Percentiles rank a stretch among this genome's conserved stretches.
Evolutionary conservation across 1,140 invertebrate genomes (phyloP).

Genomic region (Drosophila elegans): DNA sequence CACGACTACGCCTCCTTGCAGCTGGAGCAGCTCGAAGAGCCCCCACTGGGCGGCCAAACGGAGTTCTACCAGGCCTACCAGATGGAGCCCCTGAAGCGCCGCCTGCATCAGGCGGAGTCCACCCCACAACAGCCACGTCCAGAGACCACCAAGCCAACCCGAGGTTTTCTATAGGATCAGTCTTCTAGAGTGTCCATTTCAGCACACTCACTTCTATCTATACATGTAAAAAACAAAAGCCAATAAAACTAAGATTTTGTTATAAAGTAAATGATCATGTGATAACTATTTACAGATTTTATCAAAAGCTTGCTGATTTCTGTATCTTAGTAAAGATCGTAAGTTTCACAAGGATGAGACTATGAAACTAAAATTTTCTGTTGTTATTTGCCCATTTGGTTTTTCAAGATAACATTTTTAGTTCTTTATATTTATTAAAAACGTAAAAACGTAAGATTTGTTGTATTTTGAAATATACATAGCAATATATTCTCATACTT

Average conservation of each 20-base stretch:
- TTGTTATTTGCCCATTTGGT: too few species aligned
- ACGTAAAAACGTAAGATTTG: too few species aligned
- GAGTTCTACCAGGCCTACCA: slow-evolving; percentile 61
- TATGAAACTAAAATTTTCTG: too few species aligned
- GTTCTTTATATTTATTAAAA: too few species aligned
- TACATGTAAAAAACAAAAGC: neutral
- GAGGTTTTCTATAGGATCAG: slow-evolving; percentile 50
- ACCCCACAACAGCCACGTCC: slow-evolving; percentile 3
- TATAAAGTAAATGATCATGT: too few species aligned
- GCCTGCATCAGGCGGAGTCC: slow-evolving; percentile 28
- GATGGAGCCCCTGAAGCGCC: slow-evolving; percentile 41
- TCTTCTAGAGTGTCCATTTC: neutral
- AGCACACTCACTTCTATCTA: neutral
- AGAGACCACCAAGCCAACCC: slow-evolving; percentile 12
- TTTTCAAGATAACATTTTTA: too few species aligned
- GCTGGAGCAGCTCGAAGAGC: slow-evolving; percentile 31
- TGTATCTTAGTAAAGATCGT: too few species aligned
- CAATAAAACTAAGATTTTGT: neutral
- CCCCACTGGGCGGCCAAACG: slow-evolving; percentile 18
- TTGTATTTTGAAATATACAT: too few species aligned
- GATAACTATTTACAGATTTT: too few species aligned
- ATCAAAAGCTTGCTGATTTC: too few species aligned
- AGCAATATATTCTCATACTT: too few species aligned
- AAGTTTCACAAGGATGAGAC: too few species aligned
- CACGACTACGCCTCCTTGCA: slow-evolving; percentile 48